These are phyloP conservation scores for Hanleya hanleyi DNA, from an alignment of 2,888 invertebrate genomes.

Conservation along the genomic window DNA sequence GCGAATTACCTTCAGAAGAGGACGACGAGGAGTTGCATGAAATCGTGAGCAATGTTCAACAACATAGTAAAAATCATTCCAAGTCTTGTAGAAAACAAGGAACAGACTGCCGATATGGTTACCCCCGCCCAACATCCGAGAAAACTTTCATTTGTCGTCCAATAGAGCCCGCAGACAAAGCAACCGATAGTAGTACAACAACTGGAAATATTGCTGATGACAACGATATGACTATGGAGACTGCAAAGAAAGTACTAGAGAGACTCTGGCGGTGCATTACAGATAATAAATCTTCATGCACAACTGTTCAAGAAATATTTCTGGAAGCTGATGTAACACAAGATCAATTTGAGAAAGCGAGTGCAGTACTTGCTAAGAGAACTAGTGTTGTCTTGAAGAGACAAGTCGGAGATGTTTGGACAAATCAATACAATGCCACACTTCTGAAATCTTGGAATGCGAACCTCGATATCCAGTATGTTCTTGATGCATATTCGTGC, in stretches of 20 bases:
- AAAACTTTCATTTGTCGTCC: neutral
- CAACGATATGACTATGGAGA: neutral
- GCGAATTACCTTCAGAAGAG: neutral
- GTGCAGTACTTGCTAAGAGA: too few species aligned
- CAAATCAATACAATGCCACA: too few species aligned
- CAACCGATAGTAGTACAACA: neutral
- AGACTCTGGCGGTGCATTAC: neutral
- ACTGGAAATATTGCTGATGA: neutral
- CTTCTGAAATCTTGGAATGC: too few species aligned
- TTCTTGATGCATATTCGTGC: too few species aligned
- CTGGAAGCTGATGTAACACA: neutral
- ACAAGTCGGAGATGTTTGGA: too few species aligned
- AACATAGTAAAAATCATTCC: too few species aligned
- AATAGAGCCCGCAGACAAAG: neutral
- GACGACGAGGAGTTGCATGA: neutral
- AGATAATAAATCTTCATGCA: neutral
- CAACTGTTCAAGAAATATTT: neutral
- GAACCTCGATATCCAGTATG: too few species aligned
- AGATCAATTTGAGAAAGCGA: neutral
- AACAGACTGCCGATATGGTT: too few species aligned
- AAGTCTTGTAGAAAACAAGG: too few species aligned
- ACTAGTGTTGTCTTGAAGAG: too few species aligned
- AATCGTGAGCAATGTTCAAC: too few species aligned
- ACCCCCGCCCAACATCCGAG: neutral
- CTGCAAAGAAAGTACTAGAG: neutral